These are phyloP conservation scores for Panagrolaimus sp. DNA, from an alignment of 1,140 invertebrate species.

Conservation along the genomic window DNA sequence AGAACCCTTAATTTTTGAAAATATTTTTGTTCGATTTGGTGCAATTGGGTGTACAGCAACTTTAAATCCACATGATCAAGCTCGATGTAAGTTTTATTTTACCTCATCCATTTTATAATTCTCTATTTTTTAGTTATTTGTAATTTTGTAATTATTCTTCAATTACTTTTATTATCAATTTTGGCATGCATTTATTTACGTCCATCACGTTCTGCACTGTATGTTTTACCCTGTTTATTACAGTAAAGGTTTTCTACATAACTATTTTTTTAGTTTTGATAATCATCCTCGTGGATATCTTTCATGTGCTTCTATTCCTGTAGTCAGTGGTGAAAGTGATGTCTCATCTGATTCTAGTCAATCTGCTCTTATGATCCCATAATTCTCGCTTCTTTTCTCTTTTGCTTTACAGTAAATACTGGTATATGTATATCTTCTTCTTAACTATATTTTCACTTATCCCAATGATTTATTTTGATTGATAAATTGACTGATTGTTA, in stretches of 20 bases:
- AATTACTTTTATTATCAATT: not conserved
- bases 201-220: not conserved
- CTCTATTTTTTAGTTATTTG: conserved; percentile 4
- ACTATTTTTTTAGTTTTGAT: no score
- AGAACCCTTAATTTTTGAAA: conserved; percentile 2
- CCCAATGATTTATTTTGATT: no score
- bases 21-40: conserved; percentile 5
- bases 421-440: no score
- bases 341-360: no score
- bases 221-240: no score
- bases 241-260: no score
- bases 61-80: conserved; percentile 3
- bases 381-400: no score
- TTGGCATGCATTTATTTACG: not conserved
- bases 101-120: not conserved
- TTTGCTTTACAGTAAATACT: no score
- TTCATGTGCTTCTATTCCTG: not conserved
- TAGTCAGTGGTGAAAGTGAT: no score
- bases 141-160: conserved; percentile 3
- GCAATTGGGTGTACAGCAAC: conserved; percentile 1
- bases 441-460: no score
- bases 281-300: not conserved
- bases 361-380: no score
- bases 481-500: no score
- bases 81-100: not conserved